These are phyloP conservation scores for Raja brachyura DNA, from an alignment of 2,113 vertebrate species.

Conservation along the genomic window DNA sequence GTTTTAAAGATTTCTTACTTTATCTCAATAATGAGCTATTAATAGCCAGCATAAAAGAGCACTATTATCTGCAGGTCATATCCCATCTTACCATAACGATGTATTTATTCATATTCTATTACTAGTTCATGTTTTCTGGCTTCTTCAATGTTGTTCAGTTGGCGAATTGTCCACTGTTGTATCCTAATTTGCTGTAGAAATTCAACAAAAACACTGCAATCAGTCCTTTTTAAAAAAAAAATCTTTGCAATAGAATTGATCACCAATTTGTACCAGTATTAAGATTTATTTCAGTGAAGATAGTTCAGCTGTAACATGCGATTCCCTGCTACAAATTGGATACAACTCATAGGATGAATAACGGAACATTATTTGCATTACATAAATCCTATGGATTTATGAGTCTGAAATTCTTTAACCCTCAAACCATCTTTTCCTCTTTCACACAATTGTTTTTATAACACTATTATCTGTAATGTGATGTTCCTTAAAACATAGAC, in stretches of 20 bases:
- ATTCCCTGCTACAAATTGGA: too few species aligned
- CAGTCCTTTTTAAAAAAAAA: neutral
- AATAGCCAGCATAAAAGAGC: neutral
- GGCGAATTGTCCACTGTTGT: conserved; percentile 24
- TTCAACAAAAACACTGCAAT: neutral
- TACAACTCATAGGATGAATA: too few species aligned
- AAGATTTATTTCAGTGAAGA: neutral
- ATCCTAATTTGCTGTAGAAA: conserved; percentile 16
- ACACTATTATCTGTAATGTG: too few species aligned
- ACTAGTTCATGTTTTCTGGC: conserved; percentile 10
- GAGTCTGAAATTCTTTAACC: too few species aligned
- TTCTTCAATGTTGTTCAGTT: conserved; percentile 33
- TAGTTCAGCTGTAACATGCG: too few species aligned
- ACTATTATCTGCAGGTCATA: neutral
- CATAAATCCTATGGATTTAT: too few species aligned
- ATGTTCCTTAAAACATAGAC: too few species aligned
- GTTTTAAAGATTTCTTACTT: too few species aligned
- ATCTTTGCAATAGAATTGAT: neutral
- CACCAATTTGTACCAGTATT: neutral
- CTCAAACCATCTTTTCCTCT: too few species aligned
- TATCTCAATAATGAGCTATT: neutral
- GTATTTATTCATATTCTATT: neutral
- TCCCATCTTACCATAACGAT: too few species aligned
- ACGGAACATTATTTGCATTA: too few species aligned
- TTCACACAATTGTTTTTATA: too few species aligned